Base-by-base conservation (phyloP, 2,797 vertebrate species). In the Argyrosomus regius region DNA sequence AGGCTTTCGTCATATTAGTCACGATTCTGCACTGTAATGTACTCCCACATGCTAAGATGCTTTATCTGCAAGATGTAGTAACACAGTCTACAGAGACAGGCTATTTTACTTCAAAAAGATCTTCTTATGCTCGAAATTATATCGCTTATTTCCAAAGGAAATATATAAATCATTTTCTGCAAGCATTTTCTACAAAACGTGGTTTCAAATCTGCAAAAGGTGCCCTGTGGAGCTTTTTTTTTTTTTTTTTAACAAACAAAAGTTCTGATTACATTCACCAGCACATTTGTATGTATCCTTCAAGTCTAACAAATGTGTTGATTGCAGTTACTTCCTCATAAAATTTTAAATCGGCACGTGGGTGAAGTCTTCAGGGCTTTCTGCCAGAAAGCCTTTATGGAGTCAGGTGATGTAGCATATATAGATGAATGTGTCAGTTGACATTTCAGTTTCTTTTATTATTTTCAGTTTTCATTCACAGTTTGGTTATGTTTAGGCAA, bases 1-100 rank as follows among this genome's bases (percentile, higher is more conserved):
- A 54, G 70, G 57, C 60, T 79, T 80, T 65, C 49, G 26, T 82
- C 75, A 28, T 41, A 24, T 62, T 83, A 72, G 90, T 91, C 89
- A 88, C 61, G 80, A 89, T 84, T 77, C 74, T 72, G 63, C 74
- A 1, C 77, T 66, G 50, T 76, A 65, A 79, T 52, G 35, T 64
- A 68, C 84, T 79, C 81, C 87, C 83, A 88, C 88, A 46, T 62
- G 18, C 48, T 46, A 66, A n/a, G 56, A 75, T 45, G 78, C 70
- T 81, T 65, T 48, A 59, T 77, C 69, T 75, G 68, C 22, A 12
- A 75, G 59, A 87, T 74, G 45, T 70, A 50, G 52, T 58, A 57
- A 64, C 43, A 56, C 26, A 77, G 70, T 72, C 43, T 8, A 45
- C 75, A 64, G 46, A 53, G 67, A 76, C 69, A 77, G 45, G 78